These are phyloP conservation scores for Cylindroiulus punctatus DNA, from an alignment of 2,888 invertebrate species.

Conservation along the genomic window DNA sequence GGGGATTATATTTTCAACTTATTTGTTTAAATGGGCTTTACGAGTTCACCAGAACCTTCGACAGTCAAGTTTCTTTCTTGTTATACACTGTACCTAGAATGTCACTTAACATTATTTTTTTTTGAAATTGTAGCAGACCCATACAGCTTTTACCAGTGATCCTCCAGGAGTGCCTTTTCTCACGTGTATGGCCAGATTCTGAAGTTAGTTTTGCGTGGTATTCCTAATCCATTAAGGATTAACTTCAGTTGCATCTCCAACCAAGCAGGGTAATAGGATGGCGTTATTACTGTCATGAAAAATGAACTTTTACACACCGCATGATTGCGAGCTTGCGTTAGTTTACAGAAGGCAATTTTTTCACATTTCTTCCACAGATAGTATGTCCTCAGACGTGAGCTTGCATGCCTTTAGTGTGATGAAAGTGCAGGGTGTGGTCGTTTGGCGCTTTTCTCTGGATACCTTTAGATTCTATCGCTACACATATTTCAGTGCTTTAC, in stretches of 20 bases:
- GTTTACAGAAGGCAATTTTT: constrained; percentile 44
- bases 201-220: constrained; percentile 6
- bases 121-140: no score
- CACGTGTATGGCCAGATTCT: constrained; percentile 13
- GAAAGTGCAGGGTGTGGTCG: constrained; percentile 35
- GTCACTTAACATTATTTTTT: no score
- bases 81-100: no score
- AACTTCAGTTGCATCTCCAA: not conserved
- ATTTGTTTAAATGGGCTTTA: not conserved
- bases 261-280: not conserved
- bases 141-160: not conserved
- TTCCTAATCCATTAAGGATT: constrained; percentile 19
- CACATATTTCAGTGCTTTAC: not conserved
- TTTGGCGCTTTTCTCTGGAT: not conserved
- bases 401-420: constrained; percentile 19
- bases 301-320: not conserved
- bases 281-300: constrained; percentile 4
- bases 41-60: no score
- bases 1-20: not conserved
- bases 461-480: constrained; percentile 15
- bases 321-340: not conserved
- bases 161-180: constrained; percentile 3
- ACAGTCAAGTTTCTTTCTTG: no score
- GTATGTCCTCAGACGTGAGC: not conserved
- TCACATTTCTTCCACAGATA: not conserved